Evolutionary conservation across 2,113 vertebrate species (phyloP).

Genomic region (Parotia lawesii): DNA sequence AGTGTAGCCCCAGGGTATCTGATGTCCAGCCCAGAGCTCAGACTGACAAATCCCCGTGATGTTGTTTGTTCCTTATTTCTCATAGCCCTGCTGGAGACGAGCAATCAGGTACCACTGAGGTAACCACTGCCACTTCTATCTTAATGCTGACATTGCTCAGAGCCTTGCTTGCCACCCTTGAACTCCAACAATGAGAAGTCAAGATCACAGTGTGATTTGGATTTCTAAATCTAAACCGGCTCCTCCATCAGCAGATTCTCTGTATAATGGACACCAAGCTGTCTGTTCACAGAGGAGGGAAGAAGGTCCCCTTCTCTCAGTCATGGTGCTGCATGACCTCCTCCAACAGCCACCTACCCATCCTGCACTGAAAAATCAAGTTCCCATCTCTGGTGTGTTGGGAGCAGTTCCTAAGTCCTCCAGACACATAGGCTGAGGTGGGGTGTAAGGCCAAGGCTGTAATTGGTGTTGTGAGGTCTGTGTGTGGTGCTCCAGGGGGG

Average conservation of each 20-base stretch:
- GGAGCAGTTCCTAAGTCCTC: neutral
- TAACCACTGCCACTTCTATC: neutral
- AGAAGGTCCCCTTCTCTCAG: neutral
- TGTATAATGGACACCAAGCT: neutral
- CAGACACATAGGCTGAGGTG: neutral
- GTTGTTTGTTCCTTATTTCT: neutral
- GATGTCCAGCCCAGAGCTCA: neutral
- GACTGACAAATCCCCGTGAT: neutral
- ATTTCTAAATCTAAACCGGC: neutral
- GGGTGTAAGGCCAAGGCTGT: neutral
- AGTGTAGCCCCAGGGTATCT: neutral
- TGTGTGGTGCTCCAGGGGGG: neutral
- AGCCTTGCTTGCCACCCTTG: neutral
- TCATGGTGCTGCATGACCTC: neutral
- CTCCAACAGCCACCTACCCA: neutral
- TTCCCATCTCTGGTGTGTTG: neutral
- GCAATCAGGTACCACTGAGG: neutral
- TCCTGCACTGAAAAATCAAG: neutral
- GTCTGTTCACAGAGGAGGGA: neutral
- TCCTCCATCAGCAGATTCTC: neutral
- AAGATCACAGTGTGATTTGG: neutral
- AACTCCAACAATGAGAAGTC: neutral
- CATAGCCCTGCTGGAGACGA: neutral
- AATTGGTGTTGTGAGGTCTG: fast-evolving
- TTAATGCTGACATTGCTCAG: neutral